Evolutionary conservation across 2,797 vertebrate genomes (phyloP), one percentile per base, ranked within the genome.

Genomic region (Falco peregrinus): DNA sequence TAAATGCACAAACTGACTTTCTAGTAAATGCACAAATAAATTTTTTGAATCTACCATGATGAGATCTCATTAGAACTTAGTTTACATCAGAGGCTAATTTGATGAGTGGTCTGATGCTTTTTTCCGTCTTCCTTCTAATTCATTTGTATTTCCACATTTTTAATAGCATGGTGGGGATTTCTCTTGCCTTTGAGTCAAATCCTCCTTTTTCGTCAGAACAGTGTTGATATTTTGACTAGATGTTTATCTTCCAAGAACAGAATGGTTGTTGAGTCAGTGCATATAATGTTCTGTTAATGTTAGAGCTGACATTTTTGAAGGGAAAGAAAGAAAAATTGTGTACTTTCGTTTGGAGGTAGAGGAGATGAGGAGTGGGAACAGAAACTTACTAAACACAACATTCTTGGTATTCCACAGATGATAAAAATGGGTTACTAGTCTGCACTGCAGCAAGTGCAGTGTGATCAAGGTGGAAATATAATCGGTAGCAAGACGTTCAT

Each of bases 381-480:
- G 71, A 80, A 95, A 88, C 19, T 65, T 95, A n/a, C 7, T 92
- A 75, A 94, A 79, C 29, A 56, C 35, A 88, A 26, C 68, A 35
- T 95, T 96, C 43, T 56, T 86, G 82, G 41, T 95, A 35, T 89
- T 90, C 84, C 84, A 82, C 73, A 73, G 29, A 60, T 76, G 71
- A 54, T 91, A 75, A 95, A 96, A 93, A 71, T 37, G 37, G 41
- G 41, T 84, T 79, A 19, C 47, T 73, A 41, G 71, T 84, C 73
- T 89, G 64, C 22, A 5, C 54, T 92, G 51, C 81, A 96, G 89
- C 93, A 95, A 96, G 92, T 92, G 86, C 70, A 88, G 48, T 69
- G n/a, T 61, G 59, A 75, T 74, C 68, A 87, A 83, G 78, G 87
- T 3, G 11, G 70, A 78, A 95, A 77, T 89, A 63, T 39, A 86